Percentiles rank a stretch among this genome's conserved stretches.
Evolutionary conservation across 2,888 invertebrate species (phyloP).

Genomic region (Amiota minor): DNA sequence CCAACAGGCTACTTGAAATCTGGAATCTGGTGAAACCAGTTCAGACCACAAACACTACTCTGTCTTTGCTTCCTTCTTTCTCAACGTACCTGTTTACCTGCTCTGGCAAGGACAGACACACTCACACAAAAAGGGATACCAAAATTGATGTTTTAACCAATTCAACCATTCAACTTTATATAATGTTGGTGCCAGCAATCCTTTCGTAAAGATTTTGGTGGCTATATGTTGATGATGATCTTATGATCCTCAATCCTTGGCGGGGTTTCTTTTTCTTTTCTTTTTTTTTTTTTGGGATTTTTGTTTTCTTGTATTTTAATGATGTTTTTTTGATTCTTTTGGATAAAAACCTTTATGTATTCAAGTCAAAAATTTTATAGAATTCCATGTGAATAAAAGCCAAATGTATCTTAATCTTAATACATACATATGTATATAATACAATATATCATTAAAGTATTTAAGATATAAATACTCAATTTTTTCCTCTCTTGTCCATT

Average conservation of each 20-base stretch:
- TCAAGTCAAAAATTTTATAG: no score
- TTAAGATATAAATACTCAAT: no score
- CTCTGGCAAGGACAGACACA: not conserved
- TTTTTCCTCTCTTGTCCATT: no score
- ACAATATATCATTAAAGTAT: no score
- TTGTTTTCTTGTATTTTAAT: not conserved
- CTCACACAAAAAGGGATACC: not conserved
- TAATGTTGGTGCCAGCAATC: conserved; percentile 14
- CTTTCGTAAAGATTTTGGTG: conserved; percentile 11
- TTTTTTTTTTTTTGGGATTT: not conserved
- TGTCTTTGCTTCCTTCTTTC: conserved; percentile 1
- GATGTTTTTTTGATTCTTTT: conserved; percentile 3
- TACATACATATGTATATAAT: no score
- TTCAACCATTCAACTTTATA: no score
- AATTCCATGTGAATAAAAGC: no score
- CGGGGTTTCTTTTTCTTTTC: not conserved
- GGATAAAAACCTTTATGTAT: no score
- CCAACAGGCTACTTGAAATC: conserved; percentile 19
- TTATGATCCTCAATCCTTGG: not conserved
- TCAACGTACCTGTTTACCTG: not conserved
- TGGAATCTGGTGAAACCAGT: conserved; percentile 25
- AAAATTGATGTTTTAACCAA: not conserved
- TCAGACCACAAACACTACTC: not conserved
- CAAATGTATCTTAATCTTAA: no score
- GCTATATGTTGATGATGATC: not conserved